Conservation (phyloP, 2,113 vertebrate genomes). For the Hemiprocne comata region DNA sequence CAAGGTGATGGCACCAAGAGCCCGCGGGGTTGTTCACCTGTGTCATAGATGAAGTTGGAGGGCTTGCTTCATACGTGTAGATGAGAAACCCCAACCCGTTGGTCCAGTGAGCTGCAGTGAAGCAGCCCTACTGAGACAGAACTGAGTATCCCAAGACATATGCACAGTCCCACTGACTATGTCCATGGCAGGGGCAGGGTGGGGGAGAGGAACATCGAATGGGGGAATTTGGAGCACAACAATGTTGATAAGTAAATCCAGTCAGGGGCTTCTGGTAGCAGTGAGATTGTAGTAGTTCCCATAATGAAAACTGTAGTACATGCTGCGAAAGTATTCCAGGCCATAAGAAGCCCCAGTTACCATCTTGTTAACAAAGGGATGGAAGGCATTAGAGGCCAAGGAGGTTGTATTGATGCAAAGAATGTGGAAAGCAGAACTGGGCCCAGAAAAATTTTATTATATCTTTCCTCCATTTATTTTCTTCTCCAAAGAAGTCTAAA, state of each 20-base stretch:
- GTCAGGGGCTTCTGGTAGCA: accelerated
- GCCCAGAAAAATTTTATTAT: background rate
- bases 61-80: background rate
- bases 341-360: background rate
- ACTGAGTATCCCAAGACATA: background rate
- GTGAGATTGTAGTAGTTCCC: background rate
- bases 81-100: background rate
- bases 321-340: background rate
- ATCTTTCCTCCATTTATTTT: background rate
- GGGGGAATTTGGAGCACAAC: background rate
- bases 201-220: background rate
- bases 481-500: background rate
- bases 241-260: background rate
- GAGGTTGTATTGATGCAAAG: background rate
- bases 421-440: background rate
- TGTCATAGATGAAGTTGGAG: background rate
- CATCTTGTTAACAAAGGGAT: background rate
- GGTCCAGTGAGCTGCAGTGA: background rate
- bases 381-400: background rate
- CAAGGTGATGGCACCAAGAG: background rate
- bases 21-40: background rate
- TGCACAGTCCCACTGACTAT: background rate
- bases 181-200: background rate
- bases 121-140: background rate
- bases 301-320: background rate